Evolutionary conservation across 2,797 vertebrate species (phyloP), one percentile per base, ranked within the genome.

Genomic region (Acanthurus leucopareius): DNA sequence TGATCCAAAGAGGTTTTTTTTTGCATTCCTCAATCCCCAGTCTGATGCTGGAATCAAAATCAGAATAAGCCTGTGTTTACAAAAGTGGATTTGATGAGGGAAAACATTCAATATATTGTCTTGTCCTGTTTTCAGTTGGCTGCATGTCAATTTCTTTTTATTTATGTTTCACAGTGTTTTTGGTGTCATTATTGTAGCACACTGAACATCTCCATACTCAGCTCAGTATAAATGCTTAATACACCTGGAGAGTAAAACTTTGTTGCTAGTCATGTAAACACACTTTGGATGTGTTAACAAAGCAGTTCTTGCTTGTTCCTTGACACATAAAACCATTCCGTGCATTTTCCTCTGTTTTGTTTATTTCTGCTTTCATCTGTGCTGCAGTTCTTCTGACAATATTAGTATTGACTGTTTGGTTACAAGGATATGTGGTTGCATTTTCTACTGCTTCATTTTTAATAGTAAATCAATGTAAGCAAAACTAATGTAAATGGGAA

Each of bases 391-490:
- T 52, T 69, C 54, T 5, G 8, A 17, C 19, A 32, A 63, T 59
- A 4, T 69, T 10, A 16, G 45, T 65, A 35, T 61, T 35, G 6
- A 60, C 22, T 53, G 28, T 51, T 10, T 20, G 48, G 28, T 32
- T 4, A 32, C 20, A 49, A 32, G 17, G 17, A 52, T 20, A 58
- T 58, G 40, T 44, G 3, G 13, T 40, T 44, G 13, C 56, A 16
- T 54, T 69, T 58, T 47, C 47, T 49, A 45, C 69, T 14, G 16
- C 16, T 60, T 66, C 1, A 2, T 61, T 64, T 70, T 25, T 79
- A 75, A 17, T 10, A 42, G 62, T 20, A 15, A 25, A 11, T 60
- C 7, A 49, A 54, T 59, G 2, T 40, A 32, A 32, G 4, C 28
- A 32, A 32, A 32, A 32, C 28, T 32, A 32, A 32, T 32, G 28